Base-by-base conservation (phyloP, 2,113 vertebrate genomes). In the Nothobranchius furzeri region DNA sequence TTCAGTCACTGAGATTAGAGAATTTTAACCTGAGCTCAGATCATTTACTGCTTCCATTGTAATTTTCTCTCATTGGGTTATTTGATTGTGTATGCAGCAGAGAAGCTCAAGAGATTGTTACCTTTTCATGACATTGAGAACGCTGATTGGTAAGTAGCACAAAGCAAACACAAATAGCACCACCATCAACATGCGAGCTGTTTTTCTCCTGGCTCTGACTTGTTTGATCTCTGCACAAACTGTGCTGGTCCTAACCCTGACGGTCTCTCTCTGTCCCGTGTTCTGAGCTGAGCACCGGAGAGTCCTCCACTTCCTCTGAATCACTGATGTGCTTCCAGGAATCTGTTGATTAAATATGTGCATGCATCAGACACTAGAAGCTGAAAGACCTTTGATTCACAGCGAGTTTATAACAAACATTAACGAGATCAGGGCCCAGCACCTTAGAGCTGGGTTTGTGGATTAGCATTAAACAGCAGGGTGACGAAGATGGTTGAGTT, bases 81-180 rank as follows among this genome's bases (percentile, higher is more conserved):
- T 11, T 1, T 15, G 61, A 36, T 54, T 57, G 36, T 37, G 36
- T 7, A 40, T 1, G 6, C 37, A 40, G 9, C 37, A 40, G 37
- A 40, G 37, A 7, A 40, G 37, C 37, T 40, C 37, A 7, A 40
- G 37, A 40, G 37, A 40, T 50, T 6, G 46, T 77, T 94, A 98
- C 97, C 97, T 96, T 91, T 98, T 99, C 86, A 99, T 91, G 75
- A 99, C 89, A 76, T 99, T 99, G 82, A 99, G 96, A 68, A 98
- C 92, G 83, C 97, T 99, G 87, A 99, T 96, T 48, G 97, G 97
- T 52, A 99, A 92, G 89, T 99, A 99, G 85, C 97, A 99, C 79
- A 98, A 90, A 20, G 96, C 95, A 70, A 99, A 99, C 72, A 98
- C 94, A 84, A 97, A 84, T 40, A 99, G 94, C 65, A 99, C 96